phyloP scores from a whole-genome alignment of 2,797 vertebrate species.

The Scomberomorus guttatus region DNA sequence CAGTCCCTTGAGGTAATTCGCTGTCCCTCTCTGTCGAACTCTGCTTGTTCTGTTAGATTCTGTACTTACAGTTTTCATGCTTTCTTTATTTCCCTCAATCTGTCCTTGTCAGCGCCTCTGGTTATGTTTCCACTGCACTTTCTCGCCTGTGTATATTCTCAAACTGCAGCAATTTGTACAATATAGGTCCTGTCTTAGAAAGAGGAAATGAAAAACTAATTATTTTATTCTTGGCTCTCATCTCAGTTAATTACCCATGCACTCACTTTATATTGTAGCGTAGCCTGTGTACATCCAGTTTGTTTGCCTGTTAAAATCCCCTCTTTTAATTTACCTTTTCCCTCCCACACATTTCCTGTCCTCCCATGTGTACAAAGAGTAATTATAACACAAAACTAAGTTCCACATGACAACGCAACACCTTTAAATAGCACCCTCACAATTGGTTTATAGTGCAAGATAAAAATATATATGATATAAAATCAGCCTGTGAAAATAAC shows the following conservation, averaged over 20 bases:
- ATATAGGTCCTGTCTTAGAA: constrained; percentile 7
- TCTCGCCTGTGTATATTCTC: constrained; percentile 8
- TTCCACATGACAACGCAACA: background rate
- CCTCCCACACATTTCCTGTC: background rate
- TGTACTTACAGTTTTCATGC: background rate
- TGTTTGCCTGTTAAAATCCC: background rate
- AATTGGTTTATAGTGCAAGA: background rate
- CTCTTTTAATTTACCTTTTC: background rate
- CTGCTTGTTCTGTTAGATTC: background rate
- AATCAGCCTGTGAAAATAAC: background rate
- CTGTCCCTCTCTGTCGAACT: background rate
- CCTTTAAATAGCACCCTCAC: background rate
- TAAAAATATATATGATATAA: background rate
- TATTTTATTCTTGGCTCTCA: background rate
- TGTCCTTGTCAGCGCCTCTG: background rate
- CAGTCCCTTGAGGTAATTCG: constrained; percentile 17
- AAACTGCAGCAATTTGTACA: constrained; percentile 3
- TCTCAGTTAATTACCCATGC: background rate
- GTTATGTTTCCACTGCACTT: background rate
- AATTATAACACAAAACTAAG: background rate
- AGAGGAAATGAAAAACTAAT: background rate
- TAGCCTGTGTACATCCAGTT: background rate
- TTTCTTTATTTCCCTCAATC: constrained; percentile 2
- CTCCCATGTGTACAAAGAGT: background rate
- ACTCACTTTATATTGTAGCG: background rate